Base-by-base conservation (phyloP, 2,113 vertebrate species). In the Etheostoma spectabile region DNA sequence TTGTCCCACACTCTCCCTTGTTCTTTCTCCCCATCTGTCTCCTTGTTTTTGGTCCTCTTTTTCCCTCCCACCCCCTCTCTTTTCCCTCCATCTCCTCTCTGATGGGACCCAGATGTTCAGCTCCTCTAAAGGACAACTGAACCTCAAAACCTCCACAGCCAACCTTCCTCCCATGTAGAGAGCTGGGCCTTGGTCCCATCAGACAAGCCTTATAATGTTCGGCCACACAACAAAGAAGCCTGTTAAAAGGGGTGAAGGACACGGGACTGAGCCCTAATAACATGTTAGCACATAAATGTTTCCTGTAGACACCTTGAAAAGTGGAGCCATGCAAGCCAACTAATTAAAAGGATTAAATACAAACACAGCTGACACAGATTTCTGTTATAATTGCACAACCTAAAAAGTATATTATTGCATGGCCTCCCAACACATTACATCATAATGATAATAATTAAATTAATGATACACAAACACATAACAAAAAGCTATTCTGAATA, bases 91-190 rank as follows among this genome's bases (percentile, higher is more conserved):
- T 19, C 63, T 69, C 59, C 65, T 78, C 52, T 74, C 65, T 89
- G 89, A 93, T 92, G 77, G 80, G 88, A 89, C 82, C 83, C 92
- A 93, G 88, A 92, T 91, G 89, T 88, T 83, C 80, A 80, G 73
- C 70, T 86, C 73, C 66, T 77, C 56, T 74, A 63, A 24, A 71
- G 74, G 82, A 80, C 80, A 63, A 72, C 5, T 42, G 71, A 74
- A 70, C 71, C 83, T 63, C 46, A 27, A 83, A 74, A 42, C 56
- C 62, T 68, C 76, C 53, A 24, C 46, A 6, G 24, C 49, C 8
- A 42, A 51, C 60, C 75, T 80, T 72, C 79, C 64, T 64, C 65
- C 30, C 51, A 21, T 64, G 48, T n/a, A 64, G 19, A 51, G 49
- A 55, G 24, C 75, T 49, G 68, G 70, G 83, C 77, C 46, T 10